A percentile compares a stretch with the other conserved stretches of the same genome.
Conservation (phyloP, 2,888 invertebrate species). For the Teleiodes luculella region DNA sequence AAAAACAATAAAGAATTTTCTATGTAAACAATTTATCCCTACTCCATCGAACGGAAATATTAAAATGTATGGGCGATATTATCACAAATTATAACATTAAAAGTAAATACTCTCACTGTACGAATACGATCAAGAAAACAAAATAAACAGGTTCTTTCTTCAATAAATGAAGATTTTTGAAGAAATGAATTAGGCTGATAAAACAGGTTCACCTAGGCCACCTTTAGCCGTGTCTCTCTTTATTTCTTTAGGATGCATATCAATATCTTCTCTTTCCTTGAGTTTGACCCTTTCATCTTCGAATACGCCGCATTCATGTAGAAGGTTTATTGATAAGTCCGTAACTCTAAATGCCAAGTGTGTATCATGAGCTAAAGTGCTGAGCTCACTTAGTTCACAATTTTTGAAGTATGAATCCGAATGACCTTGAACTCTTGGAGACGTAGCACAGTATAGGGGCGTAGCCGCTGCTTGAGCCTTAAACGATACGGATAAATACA, state of each 20-base stretch:
- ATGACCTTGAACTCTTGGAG: slow-evolving; percentile 85
- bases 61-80: too few species aligned
- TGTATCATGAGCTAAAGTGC: slow-evolving; percentile 53
- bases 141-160: not conserved
- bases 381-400: slow-evolving; percentile 83
- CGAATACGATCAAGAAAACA: too few species aligned
- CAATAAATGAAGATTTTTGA: too few species aligned
- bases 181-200: too few species aligned
- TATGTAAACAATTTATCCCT: not conserved
- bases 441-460: slow-evolving; percentile 90
- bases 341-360: slow-evolving; percentile 56
- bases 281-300: slow-evolving; percentile 21
- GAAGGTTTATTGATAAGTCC: slow-evolving; percentile 46
- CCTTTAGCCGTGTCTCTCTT: not conserved
- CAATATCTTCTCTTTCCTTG: slow-evolving; percentile 13
- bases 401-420: slow-evolving; percentile 95
- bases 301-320: slow-evolving; percentile 35
- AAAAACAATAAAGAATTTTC: too few species aligned
- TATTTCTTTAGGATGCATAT: slow-evolving; percentile 25
- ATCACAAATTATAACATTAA: too few species aligned
- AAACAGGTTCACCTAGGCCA: not conserved
- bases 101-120: too few species aligned
- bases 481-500: slow-evolving; percentile 33
- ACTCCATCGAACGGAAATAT: not conserved
- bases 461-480: slow-evolving; percentile 96